Conservation (phyloP, 1,140 invertebrate genomes). For the Lordiphosa collinella region DNA sequence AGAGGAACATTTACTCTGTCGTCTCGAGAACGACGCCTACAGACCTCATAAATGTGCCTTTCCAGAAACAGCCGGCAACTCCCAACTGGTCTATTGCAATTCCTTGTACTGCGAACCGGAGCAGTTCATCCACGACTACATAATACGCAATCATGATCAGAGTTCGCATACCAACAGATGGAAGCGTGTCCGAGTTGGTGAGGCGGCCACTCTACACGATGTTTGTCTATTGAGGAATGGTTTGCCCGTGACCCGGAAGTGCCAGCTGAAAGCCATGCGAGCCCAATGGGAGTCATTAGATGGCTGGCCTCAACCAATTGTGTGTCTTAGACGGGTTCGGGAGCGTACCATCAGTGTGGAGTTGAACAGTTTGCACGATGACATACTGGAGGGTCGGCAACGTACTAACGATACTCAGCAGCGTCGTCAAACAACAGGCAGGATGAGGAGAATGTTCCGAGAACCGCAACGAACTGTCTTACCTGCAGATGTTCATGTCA, state of each 20-base stretch:
- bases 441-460: slow-evolving; percentile 42
- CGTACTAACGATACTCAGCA: slow-evolving; percentile 27
- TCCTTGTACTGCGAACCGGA: slow-evolving; percentile 44
- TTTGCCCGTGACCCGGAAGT: slow-evolving; percentile 56
- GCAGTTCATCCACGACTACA: slow-evolving; percentile 47
- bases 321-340: slow-evolving; percentile 42
- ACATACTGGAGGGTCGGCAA: slow-evolving; percentile 41
- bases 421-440: slow-evolving; percentile 26
- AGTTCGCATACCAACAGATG: slow-evolving; percentile 54
- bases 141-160: slow-evolving; percentile 46
- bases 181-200: slow-evolving; percentile 48
- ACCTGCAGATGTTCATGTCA: slow-evolving; percentile 65
- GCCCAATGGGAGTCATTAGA: slow-evolving; percentile 51
- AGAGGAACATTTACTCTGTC: slow-evolving; percentile 15
- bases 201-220: slow-evolving; percentile 44
- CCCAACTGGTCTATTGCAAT: slow-evolving; percentile 28
- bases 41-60: background rate
- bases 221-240: slow-evolving; percentile 56
- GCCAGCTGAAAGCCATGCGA: slow-evolving; percentile 1
- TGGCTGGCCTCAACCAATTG: slow-evolving; percentile 21
- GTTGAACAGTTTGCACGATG: slow-evolving; percentile 54
- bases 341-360: slow-evolving; percentile 49
- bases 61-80: background rate
- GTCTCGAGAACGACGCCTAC: background rate
- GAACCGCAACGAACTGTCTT: slow-evolving; percentile 32